Base-by-base conservation (phyloP, 2,888 invertebrate species). In the Stenurella melanura region DNA sequence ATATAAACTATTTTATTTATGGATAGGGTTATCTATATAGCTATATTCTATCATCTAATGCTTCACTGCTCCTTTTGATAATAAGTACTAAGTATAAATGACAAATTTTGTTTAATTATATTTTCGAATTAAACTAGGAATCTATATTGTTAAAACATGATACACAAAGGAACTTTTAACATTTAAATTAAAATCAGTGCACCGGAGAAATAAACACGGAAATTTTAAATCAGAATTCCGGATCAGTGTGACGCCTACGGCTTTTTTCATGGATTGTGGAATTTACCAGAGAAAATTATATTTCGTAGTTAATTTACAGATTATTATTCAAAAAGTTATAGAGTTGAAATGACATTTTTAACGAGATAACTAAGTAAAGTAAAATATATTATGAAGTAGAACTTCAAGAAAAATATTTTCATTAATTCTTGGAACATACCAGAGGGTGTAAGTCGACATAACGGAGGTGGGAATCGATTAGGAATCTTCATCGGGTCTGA, bases 1-100 rank as follows among this genome's bases (percentile, higher is more conserved):
- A 64, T 42, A 64, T 42, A 42, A 64, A 64, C 64, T 42, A 21
- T 19, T 19, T 64, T 64, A 42, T n/a, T 42, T 64, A 19, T 42
- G 19, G 64, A 64, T 64, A 42, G 42, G 17, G 42, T 64, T 26
- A 64, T 64, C 64, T 38, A 64, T 30, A 61, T 38, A 15, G 11
- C 15, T 19, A 42, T 12, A 19, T 17, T 42, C 18, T 42, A 42
- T 21, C 64, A 42, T 61, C 30, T 18, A 21, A 9, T 64, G 42
- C 18, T 4, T 42, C 64, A 64, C 38, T 18, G 12, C n/a, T n/a
- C n/a, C n/a, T n/a, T 42, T 58, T 64, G 21, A 26, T 34, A 15
- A 64, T 42, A 64, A 19, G 38, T 64, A 18, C 17, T 18, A 19
- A 18, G n/a, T 30, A 30, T 6, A 15, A 30, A 30, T 61, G 30